Evolutionary conservation across 2,113 vertebrate species (phyloP), one percentile per base, ranked within the genome.

Genomic region (Narcine bancroftii): DNA sequence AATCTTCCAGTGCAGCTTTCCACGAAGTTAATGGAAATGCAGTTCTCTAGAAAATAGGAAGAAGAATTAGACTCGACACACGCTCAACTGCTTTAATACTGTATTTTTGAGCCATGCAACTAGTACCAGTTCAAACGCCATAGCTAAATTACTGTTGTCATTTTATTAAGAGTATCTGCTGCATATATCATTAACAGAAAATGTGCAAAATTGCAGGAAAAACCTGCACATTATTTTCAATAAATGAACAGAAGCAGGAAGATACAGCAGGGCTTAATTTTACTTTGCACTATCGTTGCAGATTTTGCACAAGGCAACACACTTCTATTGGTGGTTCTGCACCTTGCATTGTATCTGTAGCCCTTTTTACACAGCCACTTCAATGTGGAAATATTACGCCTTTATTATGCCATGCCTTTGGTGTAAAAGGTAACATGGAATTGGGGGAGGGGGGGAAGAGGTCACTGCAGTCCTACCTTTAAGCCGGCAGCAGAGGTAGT

Each of bases 101-200:
- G 98, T 99, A 99, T 98, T 98, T 99, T 99, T 99, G 98, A 99
- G 97, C 96, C 96, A 95, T 96, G 96, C 94, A 97, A 96, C 97
- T 95, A 95, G 96, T 95, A 96, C 97, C 96, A 96, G 97, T 97
- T 97, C 95, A 97, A 97, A 98, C 98, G 98, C 99, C 98, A 99
- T 99, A 99, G 97, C 97, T 97, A 99, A 99, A 99, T 99, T 98
- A 97, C 97, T 98, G 96, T 97, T 99, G 98, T 99, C 98, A 99
- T 98, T 99, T 99, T 98, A 99, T 99, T 99, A 99, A 98, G 98
- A 97, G 96, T 96, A 98, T 98, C 97, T 97, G 96, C 97, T 97
- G 97, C 97, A 96, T 97, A 97, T 97, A 97, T 95, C 97, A 96
- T 96, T 95, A 97, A 97, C 96, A 97, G 97, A 97, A n/a, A 98